Evolutionary conservation across 2,888 invertebrate genomes (phyloP), one percentile per base, ranked within the genome.

Genomic region (Euplexia lucipara): DNA sequence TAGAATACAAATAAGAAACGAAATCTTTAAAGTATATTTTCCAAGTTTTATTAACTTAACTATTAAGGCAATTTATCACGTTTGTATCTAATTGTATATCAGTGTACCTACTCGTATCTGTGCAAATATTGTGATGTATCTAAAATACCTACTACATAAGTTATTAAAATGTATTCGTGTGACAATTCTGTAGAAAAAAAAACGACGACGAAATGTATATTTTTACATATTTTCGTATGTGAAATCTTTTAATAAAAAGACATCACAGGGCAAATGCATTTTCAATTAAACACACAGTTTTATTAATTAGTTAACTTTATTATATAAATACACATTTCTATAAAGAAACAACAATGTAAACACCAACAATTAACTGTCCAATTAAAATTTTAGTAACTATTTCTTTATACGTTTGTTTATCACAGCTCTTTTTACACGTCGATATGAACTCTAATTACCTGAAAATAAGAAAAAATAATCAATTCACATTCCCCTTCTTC

Each of bases 351-450:
- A 80, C 78, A 80, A 74, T 58, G 64, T 66, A 61, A 75, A 69
- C 62, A 72, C 72, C 75, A 80, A 79, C 71, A 81, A 71, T 70
- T 68, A 70, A 70, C 57, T 67, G 62, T 76, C 75, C 69, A 75
- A 67, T 81, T 80, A 70, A 65, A 77, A 75, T 69, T 71, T 74
- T 75, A 75, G 65, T 71, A 74, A 78, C 65, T 71, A 67, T 75
- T 73, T 70, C 68, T 72, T 81, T 79, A 78, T 77, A 71, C 80
- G 75, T 73, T 79, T 83, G 81, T 83, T 86, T 92, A 92, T 92
- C 92, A 92, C 92, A 92, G 92, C 89, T 90, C 86, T 86, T 87
- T 87, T 87, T 79, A 83, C 82, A 79, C 83, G 80, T 75, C 78
- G 72, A 70, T 82, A 79, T 76, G 61, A 67, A 68, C 73, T 57